Evolutionary conservation across 2,113 vertebrate species (phyloP).

Genomic region (Platysteira castanea): DNA sequence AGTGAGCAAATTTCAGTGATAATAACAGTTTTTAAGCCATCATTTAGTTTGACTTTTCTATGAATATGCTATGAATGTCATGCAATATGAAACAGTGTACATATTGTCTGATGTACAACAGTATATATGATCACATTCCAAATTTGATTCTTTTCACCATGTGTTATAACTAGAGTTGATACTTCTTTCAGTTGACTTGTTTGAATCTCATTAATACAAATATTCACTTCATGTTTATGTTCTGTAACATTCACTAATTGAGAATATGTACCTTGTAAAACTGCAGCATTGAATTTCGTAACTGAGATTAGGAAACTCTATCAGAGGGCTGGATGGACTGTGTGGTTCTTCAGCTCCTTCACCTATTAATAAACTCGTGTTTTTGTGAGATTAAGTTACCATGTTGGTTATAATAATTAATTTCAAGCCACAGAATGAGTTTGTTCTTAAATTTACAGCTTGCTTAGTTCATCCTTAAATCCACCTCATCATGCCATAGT

Average conservation of each 20-base stretch:
- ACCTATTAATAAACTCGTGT: slow-evolving; percentile 61
- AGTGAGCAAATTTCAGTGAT: slow-evolving; percentile 13
- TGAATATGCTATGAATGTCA: slow-evolving; percentile 62
- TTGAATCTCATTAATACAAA: slow-evolving; percentile 58
- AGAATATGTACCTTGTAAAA: slow-evolving; percentile 66
- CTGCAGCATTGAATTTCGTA: slow-evolving; percentile 53
- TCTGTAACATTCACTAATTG: slow-evolving; percentile 59
- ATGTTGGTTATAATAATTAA: slow-evolving; percentile 69
- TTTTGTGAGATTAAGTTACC: slow-evolving; percentile 74
- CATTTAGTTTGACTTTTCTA: slow-evolving; percentile 58
- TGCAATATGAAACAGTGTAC: slow-evolving; percentile 50
- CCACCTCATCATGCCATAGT: neutral
- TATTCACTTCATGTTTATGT: slow-evolving; percentile 63
- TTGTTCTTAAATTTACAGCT: slow-evolving; percentile 46
- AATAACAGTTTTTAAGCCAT: slow-evolving; percentile 37
- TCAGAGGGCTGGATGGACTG: slow-evolving; percentile 29
- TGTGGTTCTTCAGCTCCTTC: slow-evolving; percentile 57
- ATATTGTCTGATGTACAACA: slow-evolving; percentile 58
- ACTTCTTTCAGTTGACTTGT: slow-evolving; percentile 53
- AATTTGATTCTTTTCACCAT: slow-evolving; percentile 41
- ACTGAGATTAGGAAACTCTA: slow-evolving; percentile 56
- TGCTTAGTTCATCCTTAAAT: slow-evolving; percentile 50
- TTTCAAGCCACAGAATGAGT: slow-evolving; percentile 57
- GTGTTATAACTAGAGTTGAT: slow-evolving; percentile 51
- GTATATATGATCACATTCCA: slow-evolving; percentile 60